Base-by-base conservation (phyloP, 2,888 invertebrate species). In the Allophyes oxyacanthae region DNA sequence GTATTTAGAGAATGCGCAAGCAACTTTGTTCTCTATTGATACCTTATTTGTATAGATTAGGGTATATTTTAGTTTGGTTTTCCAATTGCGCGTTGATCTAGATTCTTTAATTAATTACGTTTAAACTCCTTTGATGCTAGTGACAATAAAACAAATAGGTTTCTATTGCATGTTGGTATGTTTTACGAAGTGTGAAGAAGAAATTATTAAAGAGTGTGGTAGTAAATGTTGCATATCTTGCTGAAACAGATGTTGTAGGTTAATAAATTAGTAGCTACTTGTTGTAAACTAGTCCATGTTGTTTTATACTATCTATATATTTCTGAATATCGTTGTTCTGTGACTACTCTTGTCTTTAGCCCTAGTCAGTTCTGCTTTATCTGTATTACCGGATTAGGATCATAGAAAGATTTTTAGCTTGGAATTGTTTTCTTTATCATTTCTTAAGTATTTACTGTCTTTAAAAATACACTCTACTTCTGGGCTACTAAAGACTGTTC, bases 71-170 rank as follows among this genome's bases (percentile, higher is more conserved):
- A 20, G 55, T 44, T 45, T 61, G 68, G 54, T 55, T 45, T 54
- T 59, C 34, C 36, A 34, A 26, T 54, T 58, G 68, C 68, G 38
- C 57, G 59, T 68, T 65, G 80, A 64, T 62, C 73, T 69, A 72
- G 75, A 76, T 75, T 71, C 73, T 71, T 72, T 76, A 82, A 82
- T 82, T 82, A 75, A 79, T 79, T 75, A 72, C 57, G 57, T 72
- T 66, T 67, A 65, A 67, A 64, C 65, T 73, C 62, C 75, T 81
- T 82, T 81, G 76, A 79, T 76, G 74, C 57, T 76, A 38, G 62
- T 55, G 64, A 60, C 66, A 65, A 64, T 66, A 54, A 49, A 67
- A 69, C 66, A 69, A 72, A 77, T 64, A 61, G 65, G 42, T 40
- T 71, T 48, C 30, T 64, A 52, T 66, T 68, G 66, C 56, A 68